phyloP scores from a whole-genome alignment of 2,797 vertebrate species.

The Ceyx erithaca region DNA sequence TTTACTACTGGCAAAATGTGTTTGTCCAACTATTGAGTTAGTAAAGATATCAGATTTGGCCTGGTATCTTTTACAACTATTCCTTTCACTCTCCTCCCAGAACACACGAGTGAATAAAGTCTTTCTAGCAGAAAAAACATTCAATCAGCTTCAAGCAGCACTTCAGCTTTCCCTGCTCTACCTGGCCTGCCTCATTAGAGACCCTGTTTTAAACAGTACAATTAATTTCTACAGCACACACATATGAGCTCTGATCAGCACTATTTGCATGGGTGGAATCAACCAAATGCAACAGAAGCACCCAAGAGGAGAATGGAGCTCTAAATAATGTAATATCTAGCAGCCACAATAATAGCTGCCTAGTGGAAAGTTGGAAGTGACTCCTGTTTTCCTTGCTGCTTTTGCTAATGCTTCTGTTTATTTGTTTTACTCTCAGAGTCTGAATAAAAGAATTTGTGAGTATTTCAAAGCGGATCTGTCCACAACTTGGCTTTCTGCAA shows the following conservation, averaged over 20 bases:
- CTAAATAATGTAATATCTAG: neutral
- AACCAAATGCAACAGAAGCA: neutral
- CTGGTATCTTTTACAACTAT: neutral
- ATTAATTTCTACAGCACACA: neutral
- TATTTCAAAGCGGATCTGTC: constrained; percentile 6
- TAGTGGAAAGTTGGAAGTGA: neutral
- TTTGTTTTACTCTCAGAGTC: neutral
- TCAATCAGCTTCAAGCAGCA: neutral
- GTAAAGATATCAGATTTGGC: constrained; percentile 38
- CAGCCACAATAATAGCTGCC: neutral
- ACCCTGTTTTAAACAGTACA: neutral
- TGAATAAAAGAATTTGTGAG: constrained; percentile 10
- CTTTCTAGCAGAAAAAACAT: neutral
- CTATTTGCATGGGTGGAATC: neutral
- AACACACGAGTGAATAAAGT: neutral
- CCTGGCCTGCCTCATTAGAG: neutral
- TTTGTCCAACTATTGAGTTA: constrained; percentile 38
- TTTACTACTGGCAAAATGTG: constrained; percentile 10
- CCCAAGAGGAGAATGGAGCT: neutral
- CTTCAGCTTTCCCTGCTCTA: neutral
- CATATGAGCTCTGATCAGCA: neutral
- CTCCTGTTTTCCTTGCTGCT: constrained; percentile 2
- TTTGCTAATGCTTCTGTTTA: neutral
- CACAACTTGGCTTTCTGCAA: neutral
- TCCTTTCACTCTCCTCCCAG: neutral